These are phyloP conservation scores for Prostheceraeus crozeri DNA, from an alignment of 2,888 invertebrate genomes.

Conservation along the genomic window DNA sequence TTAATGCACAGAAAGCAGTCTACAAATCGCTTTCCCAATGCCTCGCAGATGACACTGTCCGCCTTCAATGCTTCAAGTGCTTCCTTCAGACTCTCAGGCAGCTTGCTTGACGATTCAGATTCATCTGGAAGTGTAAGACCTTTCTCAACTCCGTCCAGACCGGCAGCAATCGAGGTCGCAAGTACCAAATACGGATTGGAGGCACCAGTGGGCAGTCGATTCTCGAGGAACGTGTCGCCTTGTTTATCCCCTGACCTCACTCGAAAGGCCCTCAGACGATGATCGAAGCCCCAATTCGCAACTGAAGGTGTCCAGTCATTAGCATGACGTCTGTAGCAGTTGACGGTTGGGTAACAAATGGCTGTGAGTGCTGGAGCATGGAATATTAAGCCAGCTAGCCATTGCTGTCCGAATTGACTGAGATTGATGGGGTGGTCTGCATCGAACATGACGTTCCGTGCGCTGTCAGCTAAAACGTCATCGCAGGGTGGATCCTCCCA, in stretches of 20 bases:
- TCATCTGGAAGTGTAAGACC: not conserved
- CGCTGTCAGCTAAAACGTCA: no score
- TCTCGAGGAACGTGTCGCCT: conserved; percentile 41
- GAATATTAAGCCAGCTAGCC: conserved; percentile 43
- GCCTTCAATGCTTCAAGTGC: conserved; percentile 24
- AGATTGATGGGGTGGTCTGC: no score
- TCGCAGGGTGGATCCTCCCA: no score
- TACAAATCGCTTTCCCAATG: conserved; percentile 29
- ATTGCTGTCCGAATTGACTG: no score
- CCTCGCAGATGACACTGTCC: conserved; percentile 21
- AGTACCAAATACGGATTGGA: conserved; percentile 43
- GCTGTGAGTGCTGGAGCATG: conserved; percentile 42
- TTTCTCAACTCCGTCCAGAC: conserved; percentile 41
- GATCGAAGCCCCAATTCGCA: conserved; percentile 30
- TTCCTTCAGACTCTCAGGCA: conserved; percentile 23
- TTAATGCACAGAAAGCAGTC: no score
- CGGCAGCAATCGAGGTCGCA: conserved; percentile 43
- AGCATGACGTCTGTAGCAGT: conserved; percentile 44
- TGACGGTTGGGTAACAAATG: conserved; percentile 44
- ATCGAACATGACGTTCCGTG: no score
- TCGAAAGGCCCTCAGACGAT: conserved; percentile 21
- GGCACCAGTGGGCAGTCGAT: conserved; percentile 42
- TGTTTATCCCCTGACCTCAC: no score
- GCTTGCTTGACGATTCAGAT: not conserved
- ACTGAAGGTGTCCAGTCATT: conserved; percentile 30